Conservation (phyloP, 2,888 invertebrate genomes). For the Geotrupes spiniger region DNA sequence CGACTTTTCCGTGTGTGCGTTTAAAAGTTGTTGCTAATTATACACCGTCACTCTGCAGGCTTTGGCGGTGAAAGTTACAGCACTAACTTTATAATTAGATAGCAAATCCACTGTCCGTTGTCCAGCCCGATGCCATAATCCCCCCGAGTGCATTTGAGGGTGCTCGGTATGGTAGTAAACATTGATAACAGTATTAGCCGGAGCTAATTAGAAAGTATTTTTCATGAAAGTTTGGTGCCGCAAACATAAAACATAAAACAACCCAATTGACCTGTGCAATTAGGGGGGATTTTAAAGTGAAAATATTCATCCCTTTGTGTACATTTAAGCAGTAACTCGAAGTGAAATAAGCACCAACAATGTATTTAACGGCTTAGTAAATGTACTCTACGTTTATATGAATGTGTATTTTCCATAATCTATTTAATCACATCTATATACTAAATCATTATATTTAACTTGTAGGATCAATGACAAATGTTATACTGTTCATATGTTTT, state of each 20-base stretch:
- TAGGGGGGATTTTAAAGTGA: too few species aligned
- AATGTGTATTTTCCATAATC: too few species aligned
- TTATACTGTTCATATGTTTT: too few species aligned
- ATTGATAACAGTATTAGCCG: slow-evolving; percentile 32
- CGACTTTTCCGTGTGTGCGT: background rate
- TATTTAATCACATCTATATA: too few species aligned
- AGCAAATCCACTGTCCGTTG: slow-evolving; percentile 32
- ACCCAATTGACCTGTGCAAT: background rate
- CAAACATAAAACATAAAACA: slow-evolving; percentile 7
- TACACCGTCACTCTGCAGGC: slow-evolving; percentile 20
- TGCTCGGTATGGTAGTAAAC: slow-evolving; percentile 29
- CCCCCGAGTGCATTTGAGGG: slow-evolving; percentile 26
- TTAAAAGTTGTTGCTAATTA: slow-evolving; percentile 22
- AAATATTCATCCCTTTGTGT: too few species aligned
- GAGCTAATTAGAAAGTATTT: slow-evolving; percentile 5
- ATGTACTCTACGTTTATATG: too few species aligned
- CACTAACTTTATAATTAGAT: slow-evolving; percentile 42
- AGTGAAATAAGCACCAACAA: too few species aligned
- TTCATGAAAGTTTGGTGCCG: background rate
- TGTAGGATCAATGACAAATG: too few species aligned
- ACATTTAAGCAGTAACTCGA: too few species aligned
- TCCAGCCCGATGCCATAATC: slow-evolving; percentile 22
- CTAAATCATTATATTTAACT: too few species aligned
- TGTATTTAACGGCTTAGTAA: too few species aligned
- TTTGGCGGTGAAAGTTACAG: slow-evolving; percentile 21